These are phyloP conservation scores for Neoaliturus tenellus DNA, from an alignment of 2,888 invertebrate species.

Conservation along the genomic window DNA sequence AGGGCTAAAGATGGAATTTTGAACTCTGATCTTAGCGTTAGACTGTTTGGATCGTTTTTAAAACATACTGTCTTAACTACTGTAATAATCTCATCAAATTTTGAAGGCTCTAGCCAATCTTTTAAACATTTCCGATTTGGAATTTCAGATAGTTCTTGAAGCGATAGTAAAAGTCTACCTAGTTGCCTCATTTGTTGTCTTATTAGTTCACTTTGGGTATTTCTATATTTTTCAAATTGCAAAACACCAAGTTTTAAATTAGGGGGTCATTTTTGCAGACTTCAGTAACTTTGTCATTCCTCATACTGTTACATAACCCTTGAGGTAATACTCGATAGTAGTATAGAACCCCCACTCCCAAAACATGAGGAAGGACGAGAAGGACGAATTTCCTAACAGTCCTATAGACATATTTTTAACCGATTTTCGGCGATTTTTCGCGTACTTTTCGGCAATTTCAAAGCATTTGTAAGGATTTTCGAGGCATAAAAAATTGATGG, in stretches of 20 bases:
- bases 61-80: background rate
- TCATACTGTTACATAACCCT: too few relatives aligned
- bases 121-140: background rate
- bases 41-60: background rate
- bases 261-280: background rate
- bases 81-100: background rate
- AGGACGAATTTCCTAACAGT: too few relatives aligned
- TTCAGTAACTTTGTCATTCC: background rate
- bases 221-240: background rate
- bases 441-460: too few relatives aligned
- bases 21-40: background rate
- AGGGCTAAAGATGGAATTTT: slow-evolving; percentile 22
- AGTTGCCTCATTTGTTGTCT: background rate
- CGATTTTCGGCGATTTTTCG: too few relatives aligned
- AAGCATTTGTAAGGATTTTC: too few relatives aligned
- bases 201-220: background rate
- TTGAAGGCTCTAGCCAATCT: background rate
- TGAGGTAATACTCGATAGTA: too few relatives aligned
- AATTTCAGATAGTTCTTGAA: background rate
- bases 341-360: too few relatives aligned
- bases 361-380: too few relatives aligned
- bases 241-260: background rate
- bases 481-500: too few relatives aligned
- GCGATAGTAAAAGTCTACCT: background rate
- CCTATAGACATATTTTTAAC: too few relatives aligned